phyloP scores from a whole-genome alignment of 2,113 vertebrate genomes.

The Anser cygnoides region DNA sequence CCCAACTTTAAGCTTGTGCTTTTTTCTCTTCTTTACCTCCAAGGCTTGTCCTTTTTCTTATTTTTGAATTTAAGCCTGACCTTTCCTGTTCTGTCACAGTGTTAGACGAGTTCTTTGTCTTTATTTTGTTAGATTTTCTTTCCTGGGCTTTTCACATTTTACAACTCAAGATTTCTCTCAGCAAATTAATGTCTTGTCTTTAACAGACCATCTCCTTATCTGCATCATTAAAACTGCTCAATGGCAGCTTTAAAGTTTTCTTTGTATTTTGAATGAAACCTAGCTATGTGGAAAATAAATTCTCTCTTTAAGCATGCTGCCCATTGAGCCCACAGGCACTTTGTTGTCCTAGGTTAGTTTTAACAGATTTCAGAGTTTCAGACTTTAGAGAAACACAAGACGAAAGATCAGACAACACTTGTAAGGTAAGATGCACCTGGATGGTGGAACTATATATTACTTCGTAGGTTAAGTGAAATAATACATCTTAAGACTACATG shows the following conservation, averaged over 20 bases:
- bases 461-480: background rate
- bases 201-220: background rate
- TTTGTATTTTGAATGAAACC: background rate
- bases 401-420: background rate
- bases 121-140: constrained; percentile 17
- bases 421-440: background rate
- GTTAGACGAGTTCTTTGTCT: background rate
- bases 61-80: constrained; percentile 13
- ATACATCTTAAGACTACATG: background rate
- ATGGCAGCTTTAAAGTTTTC: background rate
- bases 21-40: background rate
- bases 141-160: constrained; percentile 6
- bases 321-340: background rate
- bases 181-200: background rate
- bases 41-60: background rate
- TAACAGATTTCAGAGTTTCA: background rate
- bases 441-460: background rate
- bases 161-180: background rate
- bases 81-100: constrained; percentile 2
- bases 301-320: background rate
- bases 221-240: background rate
- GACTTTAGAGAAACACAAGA: background rate
- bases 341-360: background rate
- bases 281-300: background rate
- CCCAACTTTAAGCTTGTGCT: background rate